These are phyloP conservation scores for Notarius lentiginosus DNA, from an alignment of 2,113 vertebrate species.

Conservation along the genomic window DNA sequence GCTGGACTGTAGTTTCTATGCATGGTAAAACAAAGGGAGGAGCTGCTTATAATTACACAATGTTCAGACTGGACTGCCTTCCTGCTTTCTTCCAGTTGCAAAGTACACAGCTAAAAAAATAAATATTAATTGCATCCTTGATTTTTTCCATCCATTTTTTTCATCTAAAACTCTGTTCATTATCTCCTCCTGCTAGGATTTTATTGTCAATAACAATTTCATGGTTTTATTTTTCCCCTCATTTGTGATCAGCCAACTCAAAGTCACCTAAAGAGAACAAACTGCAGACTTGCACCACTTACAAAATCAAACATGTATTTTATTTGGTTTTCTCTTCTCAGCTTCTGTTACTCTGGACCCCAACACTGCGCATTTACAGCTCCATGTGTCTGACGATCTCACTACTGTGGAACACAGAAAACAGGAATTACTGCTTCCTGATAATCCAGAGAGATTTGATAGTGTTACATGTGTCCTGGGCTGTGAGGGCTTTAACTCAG, in stretches of 20 bases:
- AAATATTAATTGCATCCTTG: too few relatives aligned
- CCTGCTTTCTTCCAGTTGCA: too few relatives aligned
- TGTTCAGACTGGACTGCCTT: neutral
- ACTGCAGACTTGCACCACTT: neutral
- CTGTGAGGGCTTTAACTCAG: slow-evolving; percentile 37
- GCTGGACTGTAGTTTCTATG: too few relatives aligned
- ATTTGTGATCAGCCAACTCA: neutral
- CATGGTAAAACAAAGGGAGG: too few relatives aligned
- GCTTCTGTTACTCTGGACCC: slow-evolving; percentile 50
- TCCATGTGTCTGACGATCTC: slow-evolving; percentile 37
- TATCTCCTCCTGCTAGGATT: neutral
- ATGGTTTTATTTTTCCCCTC: neutral
- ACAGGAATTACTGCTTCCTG: slow-evolving; percentile 21
- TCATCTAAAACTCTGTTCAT: too few relatives aligned
- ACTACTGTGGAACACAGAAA: slow-evolving; percentile 24
- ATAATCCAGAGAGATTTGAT: slow-evolving; percentile 16
- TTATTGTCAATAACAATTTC: neutral
- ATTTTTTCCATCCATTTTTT: too few relatives aligned
- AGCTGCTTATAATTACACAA: neutral
- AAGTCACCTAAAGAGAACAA: neutral
- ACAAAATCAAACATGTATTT: neutral
- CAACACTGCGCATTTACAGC: slow-evolving; percentile 46
- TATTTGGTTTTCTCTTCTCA: neutral
- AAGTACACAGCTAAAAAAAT: neutral
- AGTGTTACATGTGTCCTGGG: slow-evolving; percentile 35